These are phyloP conservation scores for Austrofundulus limnaeus DNA, from an alignment of 2,113 vertebrate genomes.

Conservation along the genomic window DNA sequence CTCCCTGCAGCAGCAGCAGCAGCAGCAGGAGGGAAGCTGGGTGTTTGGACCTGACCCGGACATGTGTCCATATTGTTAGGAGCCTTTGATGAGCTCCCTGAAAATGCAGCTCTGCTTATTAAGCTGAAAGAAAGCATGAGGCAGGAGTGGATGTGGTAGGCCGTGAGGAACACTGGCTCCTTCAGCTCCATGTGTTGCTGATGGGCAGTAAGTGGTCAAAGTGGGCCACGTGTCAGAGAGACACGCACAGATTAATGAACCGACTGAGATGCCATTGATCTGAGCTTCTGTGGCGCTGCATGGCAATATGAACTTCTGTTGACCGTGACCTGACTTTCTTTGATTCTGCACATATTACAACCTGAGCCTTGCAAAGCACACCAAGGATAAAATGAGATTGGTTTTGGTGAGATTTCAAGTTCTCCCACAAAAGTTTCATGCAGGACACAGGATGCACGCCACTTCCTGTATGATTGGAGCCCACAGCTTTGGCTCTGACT, in stretches of 20 bases:
- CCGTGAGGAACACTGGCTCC: conserved; percentile 38
- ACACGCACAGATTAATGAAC: conserved; percentile 49
- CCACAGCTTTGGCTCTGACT: too few species aligned
- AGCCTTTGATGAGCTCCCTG: conserved; percentile 21
- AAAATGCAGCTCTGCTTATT: conserved; percentile 28
- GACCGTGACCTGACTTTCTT: conserved; percentile 1
- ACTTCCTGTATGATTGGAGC: too few species aligned
- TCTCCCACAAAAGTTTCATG: too few species aligned
- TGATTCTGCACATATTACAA: not conserved
- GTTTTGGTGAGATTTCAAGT: too few species aligned
- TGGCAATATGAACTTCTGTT: conserved; percentile 19
- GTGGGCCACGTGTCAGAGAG: conserved; percentile 40
- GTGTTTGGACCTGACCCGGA: conserved; percentile 30
- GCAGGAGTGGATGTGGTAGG: conserved; percentile 19
- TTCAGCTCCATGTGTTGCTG: conserved; percentile 39
- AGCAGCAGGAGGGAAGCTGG: not conserved
- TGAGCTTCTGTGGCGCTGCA: conserved; percentile 12
- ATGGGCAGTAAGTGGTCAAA: conserved; percentile 58
- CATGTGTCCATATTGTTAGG: conserved; percentile 33
- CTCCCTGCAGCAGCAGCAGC: not conserved
- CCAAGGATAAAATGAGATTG: too few species aligned
- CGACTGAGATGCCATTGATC: conserved; percentile 45
- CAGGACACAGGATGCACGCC: too few species aligned
- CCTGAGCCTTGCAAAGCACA: not conserved
- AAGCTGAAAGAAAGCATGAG: conserved; percentile 13